These are phyloP conservation scores for Pheosia gnoma DNA, from an alignment of 2,888 invertebrate species.

Conservation along the genomic window DNA sequence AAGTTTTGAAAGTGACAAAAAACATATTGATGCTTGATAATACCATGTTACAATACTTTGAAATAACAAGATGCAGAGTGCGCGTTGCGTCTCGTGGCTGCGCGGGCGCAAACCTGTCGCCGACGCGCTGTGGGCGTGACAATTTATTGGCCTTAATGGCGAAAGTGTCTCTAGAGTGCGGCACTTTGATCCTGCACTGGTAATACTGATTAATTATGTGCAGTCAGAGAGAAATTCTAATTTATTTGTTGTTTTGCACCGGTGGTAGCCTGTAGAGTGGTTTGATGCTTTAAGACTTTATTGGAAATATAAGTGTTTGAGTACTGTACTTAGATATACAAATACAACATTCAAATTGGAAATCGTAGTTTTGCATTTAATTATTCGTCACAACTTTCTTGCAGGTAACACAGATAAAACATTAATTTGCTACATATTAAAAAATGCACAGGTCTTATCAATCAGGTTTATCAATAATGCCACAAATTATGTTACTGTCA, in stretches of 20 bases:
- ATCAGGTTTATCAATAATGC: neutral
- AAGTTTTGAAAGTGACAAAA: too few species aligned
- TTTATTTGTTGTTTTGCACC: constrained; percentile 40
- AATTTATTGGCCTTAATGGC: constrained; percentile 58
- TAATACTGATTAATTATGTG: constrained; percentile 62
- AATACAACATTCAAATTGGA: too few species aligned
- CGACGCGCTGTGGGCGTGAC: constrained; percentile 55
- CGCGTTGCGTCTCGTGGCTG: constrained; percentile 9
- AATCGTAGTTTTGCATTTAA: too few species aligned
- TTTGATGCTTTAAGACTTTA: constrained; percentile 22
- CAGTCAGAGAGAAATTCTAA: constrained; percentile 58
- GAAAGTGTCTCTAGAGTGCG: constrained; percentile 61
- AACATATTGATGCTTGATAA: constrained; percentile 12
- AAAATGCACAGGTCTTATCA: too few species aligned
- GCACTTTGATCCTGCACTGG: constrained; percentile 58
- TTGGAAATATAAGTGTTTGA: constrained; percentile 26
- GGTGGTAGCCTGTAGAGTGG: constrained; percentile 6
- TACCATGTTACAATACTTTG: constrained; percentile 36
- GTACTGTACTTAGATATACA: too few species aligned
- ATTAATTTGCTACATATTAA: too few species aligned
- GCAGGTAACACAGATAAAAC: too few species aligned
- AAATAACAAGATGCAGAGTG: constrained; percentile 18
- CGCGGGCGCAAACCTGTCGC: constrained; percentile 37
- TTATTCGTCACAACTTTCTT: too few species aligned
- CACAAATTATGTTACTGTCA: neutral